These are phyloP conservation scores for Caenorhabditis uteleia DNA, from an alignment of 2,888 invertebrate genomes.

Conservation along the genomic window DNA sequence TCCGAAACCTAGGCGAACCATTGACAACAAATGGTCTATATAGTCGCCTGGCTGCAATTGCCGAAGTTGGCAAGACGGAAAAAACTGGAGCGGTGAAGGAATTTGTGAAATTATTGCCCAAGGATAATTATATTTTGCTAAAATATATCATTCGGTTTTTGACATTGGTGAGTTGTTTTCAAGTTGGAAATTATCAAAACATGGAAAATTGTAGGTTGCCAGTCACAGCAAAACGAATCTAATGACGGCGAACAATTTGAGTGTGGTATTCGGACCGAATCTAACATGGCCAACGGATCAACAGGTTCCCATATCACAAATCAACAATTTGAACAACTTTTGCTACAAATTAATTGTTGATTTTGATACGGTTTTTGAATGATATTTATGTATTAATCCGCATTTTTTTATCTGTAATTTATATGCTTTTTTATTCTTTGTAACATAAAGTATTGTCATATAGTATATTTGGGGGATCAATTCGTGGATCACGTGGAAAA, in stretches of 20 bases:
- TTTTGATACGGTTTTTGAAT: slow-evolving; percentile 61
- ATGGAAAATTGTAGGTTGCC: slow-evolving; percentile 50
- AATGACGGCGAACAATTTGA: slow-evolving; percentile 90
- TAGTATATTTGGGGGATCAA: too few species aligned
- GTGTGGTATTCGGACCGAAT: slow-evolving; percentile 93
- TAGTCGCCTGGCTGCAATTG: slow-evolving; percentile 4
- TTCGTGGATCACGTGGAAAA: too few species aligned
- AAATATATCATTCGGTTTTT: slow-evolving; percentile 62
- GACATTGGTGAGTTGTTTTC: slow-evolving; percentile 55
- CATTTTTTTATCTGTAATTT: too few species aligned
- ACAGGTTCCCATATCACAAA: slow-evolving; percentile 65
- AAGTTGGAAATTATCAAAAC: background rate
- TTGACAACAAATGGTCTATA: slow-evolving; percentile 67
- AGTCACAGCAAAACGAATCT: slow-evolving; percentile 80
- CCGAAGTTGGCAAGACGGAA: slow-evolving; percentile 56
- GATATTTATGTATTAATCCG: too few species aligned
- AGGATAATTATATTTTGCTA: slow-evolving; percentile 62
- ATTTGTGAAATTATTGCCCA: slow-evolving; percentile 61
- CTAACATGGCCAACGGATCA: slow-evolving; percentile 80
- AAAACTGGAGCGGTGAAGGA: slow-evolving; percentile 56
- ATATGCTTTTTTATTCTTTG: too few species aligned
- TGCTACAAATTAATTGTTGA: slow-evolving; percentile 65
- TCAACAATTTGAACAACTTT: slow-evolving; percentile 69
- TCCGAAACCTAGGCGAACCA: slow-evolving; percentile 70
- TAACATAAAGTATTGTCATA: too few species aligned